Evolutionary conservation across 2,888 invertebrate species (phyloP).

Genomic region (Chelonus formosanus): DNA sequence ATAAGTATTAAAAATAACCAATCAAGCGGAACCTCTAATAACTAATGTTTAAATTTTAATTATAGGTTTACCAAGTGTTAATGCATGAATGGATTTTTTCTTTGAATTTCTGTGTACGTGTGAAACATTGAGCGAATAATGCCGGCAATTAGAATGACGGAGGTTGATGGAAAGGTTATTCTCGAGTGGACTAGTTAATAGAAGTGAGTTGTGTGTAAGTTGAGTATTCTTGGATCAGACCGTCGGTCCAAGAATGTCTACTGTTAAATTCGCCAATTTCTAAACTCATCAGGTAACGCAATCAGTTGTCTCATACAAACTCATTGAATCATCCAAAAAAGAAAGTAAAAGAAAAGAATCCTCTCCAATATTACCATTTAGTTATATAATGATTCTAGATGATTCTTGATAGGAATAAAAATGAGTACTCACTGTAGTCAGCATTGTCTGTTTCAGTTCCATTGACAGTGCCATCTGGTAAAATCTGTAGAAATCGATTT

Average conservation of each 20-base stretch:
- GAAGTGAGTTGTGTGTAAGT: conserved; percentile 1
- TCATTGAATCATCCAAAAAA: background rate
- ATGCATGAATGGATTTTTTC: background rate
- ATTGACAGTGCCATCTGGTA: conserved; percentile 86
- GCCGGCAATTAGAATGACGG: conserved; percentile 16
- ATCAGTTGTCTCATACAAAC: conserved; percentile 7
- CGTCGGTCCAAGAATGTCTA: conserved; percentile 47
- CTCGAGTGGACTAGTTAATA: conserved; percentile 26
- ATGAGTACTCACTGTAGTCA: conserved; percentile 80
- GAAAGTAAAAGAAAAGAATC: background rate
- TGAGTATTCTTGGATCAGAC: conserved; percentile 56
- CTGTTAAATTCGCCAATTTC: conserved; percentile 41
- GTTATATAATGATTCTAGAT: too few species aligned
- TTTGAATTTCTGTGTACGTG: background rate
- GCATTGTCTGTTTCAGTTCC: conserved; percentile 82
- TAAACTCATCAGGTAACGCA: conserved; percentile 52
- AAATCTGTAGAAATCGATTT: conserved; percentile 82
- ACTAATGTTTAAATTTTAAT: too few species aligned
- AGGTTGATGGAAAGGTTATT: conserved; percentile 24
- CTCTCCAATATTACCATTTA: too few species aligned
- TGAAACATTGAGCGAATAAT: conserved; percentile 1
- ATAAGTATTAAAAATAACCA: too few species aligned
- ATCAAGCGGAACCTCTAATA: too few species aligned
- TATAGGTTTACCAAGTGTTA: background rate
- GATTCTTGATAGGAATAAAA: background rate